Base-by-base conservation (phyloP, 2,888 invertebrate species). In the Camponotus fellah region DNA sequence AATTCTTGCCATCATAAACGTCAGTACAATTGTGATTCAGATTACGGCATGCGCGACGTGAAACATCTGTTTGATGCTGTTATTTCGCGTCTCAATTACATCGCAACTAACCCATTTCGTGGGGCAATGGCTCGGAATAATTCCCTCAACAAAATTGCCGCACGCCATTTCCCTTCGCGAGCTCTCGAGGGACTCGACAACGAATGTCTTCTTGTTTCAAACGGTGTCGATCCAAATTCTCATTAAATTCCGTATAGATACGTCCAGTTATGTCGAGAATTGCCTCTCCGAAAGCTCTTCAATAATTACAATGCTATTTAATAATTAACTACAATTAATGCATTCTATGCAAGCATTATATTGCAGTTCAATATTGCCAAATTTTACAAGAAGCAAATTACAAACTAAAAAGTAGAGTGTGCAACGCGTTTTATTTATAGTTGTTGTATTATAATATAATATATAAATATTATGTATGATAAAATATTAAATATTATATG, bases 51-150 rank as follows among this genome's bases (percentile, higher is more conserved):
- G 60, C 65, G 72, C 53, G 68, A 82, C 75, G 56, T 71, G 79
- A 84, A 86, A 84, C 87, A 81, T 84, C 74, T 74, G 64, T 66
- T 71, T 75, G 74, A 83, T 58, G 82, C 66, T 84, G 76, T 89
- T 87, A 87, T 84, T 88, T 83, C 76, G 83, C 75, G 83, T 87
- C 86, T 88, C 89, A 89, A 87, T 89, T 88, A 87, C 88, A 83
- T 72, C 69, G 71, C 68, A 58, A 77, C 49, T 62, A 71, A 83
- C 85, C 86, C 83, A 83, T 83, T 86, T 81, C 62, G 71, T 75
- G 75, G 83, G 75, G 86, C 83, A 88, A 88, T 84, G 71, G 81
- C 75, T 65, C 68, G 87, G 79, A 88, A 88, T 86, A 87, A 89
- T 89, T 87, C 83, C 76, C 69, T 17, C 60, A 60, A 79, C 58